A percentile compares a stretch with the other conserved stretches of the same genome.
These are phyloP conservation scores for Vireo griseus DNA, from an alignment of 2,797 vertebrate species.

Conservation along the genomic window DNA sequence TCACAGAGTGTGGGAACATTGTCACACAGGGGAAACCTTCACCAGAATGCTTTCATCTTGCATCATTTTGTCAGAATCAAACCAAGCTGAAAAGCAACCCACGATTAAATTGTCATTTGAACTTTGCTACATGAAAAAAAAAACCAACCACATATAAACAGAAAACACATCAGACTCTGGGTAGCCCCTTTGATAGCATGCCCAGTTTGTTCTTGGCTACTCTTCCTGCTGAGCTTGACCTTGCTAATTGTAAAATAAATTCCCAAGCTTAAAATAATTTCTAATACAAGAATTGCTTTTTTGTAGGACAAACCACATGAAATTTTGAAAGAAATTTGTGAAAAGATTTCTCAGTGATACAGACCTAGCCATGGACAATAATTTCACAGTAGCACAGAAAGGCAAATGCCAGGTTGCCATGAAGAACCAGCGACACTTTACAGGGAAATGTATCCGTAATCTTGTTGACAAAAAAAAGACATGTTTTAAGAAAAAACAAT, in stretches of 20 bases:
- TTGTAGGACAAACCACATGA: background rate
- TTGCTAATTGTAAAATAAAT: background rate
- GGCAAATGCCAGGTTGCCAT: background rate
- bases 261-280: background rate
- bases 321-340: background rate
- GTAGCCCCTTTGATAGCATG: background rate
- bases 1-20: background rate
- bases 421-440: background rate
- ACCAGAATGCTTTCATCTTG: background rate
- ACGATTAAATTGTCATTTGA: background rate
- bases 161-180: background rate
- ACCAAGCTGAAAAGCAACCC: background rate
- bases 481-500: background rate
- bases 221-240: background rate
- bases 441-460: background rate
- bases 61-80: background rate
- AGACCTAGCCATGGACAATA: background rate
- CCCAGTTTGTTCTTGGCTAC: background rate
- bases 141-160: background rate
- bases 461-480: background rate
- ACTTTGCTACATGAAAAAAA: background rate
- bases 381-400: background rate
- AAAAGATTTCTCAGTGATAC: background rate
- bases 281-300: background rate
- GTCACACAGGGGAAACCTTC: background rate